Base-by-base conservation (phyloP, 2,888 invertebrate genomes). In the Lasioglossum leucozonium region DNA sequence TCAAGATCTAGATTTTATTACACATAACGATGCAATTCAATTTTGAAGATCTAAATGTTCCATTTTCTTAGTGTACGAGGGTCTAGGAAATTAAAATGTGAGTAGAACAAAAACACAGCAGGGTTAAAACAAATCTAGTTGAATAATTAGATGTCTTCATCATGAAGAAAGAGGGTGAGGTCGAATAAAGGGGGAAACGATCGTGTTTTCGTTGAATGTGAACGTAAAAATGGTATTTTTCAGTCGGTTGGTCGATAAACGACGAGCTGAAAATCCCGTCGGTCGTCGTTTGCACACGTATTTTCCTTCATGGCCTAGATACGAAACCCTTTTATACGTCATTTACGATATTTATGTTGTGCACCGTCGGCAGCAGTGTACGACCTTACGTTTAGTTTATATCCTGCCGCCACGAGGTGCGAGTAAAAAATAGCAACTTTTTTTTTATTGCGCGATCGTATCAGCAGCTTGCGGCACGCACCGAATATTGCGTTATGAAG, bases 301-400 rank as follows among this genome's bases (percentile, higher is more conserved):
- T 85, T 83, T 86, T 51, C 72, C 65, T 76, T 26, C 71, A 34
- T 86, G 85, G 58, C 72, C 86, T 77, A 87, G 80, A 84, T 90
- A 80, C 67, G 83, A 81, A 87, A 83, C 83, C 71, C 47, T 83
- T 84, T 89, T 89, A 88, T 87, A 81, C 77, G 81, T 87, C 89
- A 84, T 84, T 89, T 88, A 85, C 55, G 69, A 51, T 85, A 87
- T 82, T 86, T 86, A 84, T 81, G 81, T 82, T 77, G 71, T 77
- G 84, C 85, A 81, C 47, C 78, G 72, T 55, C 75, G 47, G 72
- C 58, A 71, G 62, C 58, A 30, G 11, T 37, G 22, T 37, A 75
- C 67, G 72, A 72, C 40, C 47, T 77, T 77, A 80, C 78, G 71
- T n/a, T 75, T 65, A 58, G 58, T 87, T 86, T 76, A 80, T 82